Percentiles rank a stretch among this genome's conserved stretches.
These are phyloP conservation scores for Montipora capricornis DNA, from an alignment of 64 coral and sea anemone genomes.

Conservation along the genomic window DNA sequence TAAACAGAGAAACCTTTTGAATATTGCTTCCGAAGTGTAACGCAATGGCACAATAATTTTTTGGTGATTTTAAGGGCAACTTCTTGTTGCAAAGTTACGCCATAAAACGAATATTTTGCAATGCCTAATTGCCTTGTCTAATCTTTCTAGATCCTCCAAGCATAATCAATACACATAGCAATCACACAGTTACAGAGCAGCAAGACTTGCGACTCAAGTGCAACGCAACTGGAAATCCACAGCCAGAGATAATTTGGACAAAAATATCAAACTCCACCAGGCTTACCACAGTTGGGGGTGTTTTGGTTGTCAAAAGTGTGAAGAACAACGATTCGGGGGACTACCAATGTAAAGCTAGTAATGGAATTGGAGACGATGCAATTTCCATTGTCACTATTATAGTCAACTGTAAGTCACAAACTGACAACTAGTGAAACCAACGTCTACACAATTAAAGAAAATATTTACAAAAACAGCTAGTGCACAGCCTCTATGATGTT, in stretches of 20 bases:
- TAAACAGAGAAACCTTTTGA: no score
- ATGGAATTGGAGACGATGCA: constrained; percentile 15
- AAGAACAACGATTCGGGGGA: constrained; percentile 17
- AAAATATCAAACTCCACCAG: neutral
- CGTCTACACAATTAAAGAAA: no score
- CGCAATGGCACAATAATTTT: no score
- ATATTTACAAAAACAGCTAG: no score
- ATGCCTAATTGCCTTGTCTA: no score
- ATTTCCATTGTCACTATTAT: neutral
- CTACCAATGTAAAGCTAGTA: constrained; percentile 39
- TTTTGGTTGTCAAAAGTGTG: neutral
- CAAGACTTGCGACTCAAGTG: neutral
- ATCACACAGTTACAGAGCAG: neutral
- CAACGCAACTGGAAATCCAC: constrained; percentile 35
- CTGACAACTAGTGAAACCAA: no score
- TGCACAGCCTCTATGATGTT: no score
- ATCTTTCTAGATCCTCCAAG: neutral
- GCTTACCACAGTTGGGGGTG: neutral
- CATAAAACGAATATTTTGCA: no score
- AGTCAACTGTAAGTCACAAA: neutral
- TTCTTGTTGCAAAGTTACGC: no score
- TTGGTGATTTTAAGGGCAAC: no score
- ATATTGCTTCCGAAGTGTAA: no score
- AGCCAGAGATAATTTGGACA: constrained; percentile 11
- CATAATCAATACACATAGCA: neutral